Evolutionary conservation across 2,888 invertebrate genomes (phyloP).

Genomic region (Andrena hattorfiana): DNA sequence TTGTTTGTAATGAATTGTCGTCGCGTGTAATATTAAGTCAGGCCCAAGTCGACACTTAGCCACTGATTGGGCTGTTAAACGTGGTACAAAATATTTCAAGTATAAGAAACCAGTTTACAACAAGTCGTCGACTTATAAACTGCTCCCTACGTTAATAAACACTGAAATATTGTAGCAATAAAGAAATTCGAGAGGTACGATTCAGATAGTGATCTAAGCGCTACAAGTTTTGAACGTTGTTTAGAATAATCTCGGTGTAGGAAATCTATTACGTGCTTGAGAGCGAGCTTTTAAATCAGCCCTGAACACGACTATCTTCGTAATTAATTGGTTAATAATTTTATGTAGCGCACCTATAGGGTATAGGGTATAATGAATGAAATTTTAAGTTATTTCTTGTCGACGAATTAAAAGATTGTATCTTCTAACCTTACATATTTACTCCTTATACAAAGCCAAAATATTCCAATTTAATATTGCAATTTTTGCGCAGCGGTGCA

Average conservation of each 20-base stretch:
- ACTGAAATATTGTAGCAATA: constrained; percentile 7
- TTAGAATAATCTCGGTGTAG: not conserved
- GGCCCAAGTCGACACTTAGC: not conserved
- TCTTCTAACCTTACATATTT: too few relatives aligned
- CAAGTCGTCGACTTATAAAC: constrained; percentile 12
- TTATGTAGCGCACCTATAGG: not conserved
- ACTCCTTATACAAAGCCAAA: not conserved
- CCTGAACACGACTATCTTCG: not conserved
- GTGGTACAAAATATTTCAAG: not conserved
- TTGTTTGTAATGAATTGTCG: not conserved
- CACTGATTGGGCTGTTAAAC: constrained; percentile 8
- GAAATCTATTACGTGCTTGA: not conserved
- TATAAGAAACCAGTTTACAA: constrained; percentile 20
- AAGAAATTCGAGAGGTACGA: constrained; percentile 6
- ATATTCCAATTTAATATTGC: not conserved
- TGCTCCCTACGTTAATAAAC: constrained; percentile 27
- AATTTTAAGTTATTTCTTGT: too few relatives aligned
- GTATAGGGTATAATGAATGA: too few relatives aligned
- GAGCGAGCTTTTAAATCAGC: not conserved
- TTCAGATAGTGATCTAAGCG: constrained; percentile 12
- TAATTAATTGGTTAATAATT: not conserved
- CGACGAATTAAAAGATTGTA: too few relatives aligned
- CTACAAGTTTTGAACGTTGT: not conserved
- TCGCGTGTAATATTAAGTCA: not conserved
- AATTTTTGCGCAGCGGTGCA: not conserved